Evolutionary conservation across 2,797 vertebrate genomes (phyloP), one percentile per base, ranked within the genome.

Genomic region (Enteromius anoplus): DNA sequence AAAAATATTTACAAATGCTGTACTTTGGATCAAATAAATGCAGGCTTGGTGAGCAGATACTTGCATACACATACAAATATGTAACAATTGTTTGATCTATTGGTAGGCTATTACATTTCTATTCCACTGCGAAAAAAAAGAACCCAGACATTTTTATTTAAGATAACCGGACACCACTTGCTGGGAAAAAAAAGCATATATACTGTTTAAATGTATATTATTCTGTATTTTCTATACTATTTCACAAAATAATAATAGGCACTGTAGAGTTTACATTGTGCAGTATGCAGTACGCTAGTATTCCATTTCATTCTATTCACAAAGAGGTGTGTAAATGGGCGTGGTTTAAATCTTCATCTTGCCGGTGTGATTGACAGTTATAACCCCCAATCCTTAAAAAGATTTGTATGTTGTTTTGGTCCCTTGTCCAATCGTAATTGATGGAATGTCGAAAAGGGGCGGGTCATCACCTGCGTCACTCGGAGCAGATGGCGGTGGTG

Each of bases 401-500:
- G 0, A 19, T 3, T 0, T 32, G 0, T 68, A 23, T 8, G 62
- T 42, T 82, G 80, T 91, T 92, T 88, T 88, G 87, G 88, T 82
- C 85, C 49, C 0, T 75, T 15, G n/a, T 19, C 94, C 89, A 93
- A 92, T 93, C 17, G 86, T 19, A 88, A 34, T 58, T 58, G 60
- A 88, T 12, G 82, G 75, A 90, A 91, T 91, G 75, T 69, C 10
- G 26, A 62, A 78, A 9, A 1, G 2, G 85, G 34, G 94, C 91
- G 64, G 91, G 88, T 37, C 15, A 73, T 58, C 78, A 87, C 58
- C 79, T 71, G 85, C 84, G 73, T 85, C 80, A 89, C 73, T 90
- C 75, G 80, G 86, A 92, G 92, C 93, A 93, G 94, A 94, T 94
- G 93, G 92, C 91, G 92, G 87, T 80, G 75, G 85, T 29, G 88